A percentile compares a stretch with the other conserved stretches of the same genome.
phyloP scores from a whole-genome alignment of 2,113 vertebrate species.

The Heterotis niloticus region DNA sequence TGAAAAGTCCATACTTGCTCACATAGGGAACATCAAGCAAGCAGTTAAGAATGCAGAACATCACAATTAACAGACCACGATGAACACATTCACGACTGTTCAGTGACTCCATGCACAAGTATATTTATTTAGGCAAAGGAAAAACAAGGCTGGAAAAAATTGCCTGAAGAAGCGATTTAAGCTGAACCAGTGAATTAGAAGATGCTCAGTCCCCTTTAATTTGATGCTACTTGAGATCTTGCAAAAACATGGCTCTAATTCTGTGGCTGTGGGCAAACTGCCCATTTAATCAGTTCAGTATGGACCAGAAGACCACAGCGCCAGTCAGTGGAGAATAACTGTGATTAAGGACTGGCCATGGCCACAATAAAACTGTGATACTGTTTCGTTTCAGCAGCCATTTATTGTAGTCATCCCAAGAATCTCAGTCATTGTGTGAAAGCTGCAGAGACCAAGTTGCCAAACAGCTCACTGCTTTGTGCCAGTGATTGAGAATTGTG shows the following conservation, averaged over 20 bases:
- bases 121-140: background rate
- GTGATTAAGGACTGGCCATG: conserved; percentile 11
- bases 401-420: no score
- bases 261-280: background rate
- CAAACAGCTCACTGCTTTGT: background rate
- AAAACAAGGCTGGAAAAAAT: background rate
- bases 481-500: background rate
- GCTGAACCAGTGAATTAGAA: background rate
- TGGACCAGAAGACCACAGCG: background rate
- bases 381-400: background rate
- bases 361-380: background rate
- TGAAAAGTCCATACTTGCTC: background rate
- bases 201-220: background rate
- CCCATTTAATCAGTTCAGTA: background rate
- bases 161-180: background rate
- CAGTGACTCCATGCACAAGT: background rate
- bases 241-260: background rate
- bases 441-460: background rate
- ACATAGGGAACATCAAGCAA: background rate
- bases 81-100: background rate
- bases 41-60: background rate
- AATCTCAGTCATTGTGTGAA: background rate
- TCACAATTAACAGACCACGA: background rate
- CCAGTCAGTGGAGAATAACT: background rate
- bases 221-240: background rate